Base-by-base conservation (phyloP, 1,140 invertebrate genomes). In the Drosophila mojavensis region DNA sequence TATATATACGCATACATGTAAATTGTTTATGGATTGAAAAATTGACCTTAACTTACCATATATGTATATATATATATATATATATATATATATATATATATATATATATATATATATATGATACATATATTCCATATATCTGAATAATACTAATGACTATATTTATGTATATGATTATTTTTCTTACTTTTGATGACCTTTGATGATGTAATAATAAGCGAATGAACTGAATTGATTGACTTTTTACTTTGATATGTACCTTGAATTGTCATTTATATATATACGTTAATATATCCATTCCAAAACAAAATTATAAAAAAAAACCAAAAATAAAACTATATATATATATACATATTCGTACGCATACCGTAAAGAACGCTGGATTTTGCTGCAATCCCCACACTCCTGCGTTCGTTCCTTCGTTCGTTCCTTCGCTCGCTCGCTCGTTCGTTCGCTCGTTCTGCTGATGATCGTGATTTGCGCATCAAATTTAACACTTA, bases 401-500 rank as follows among this genome's bases (percentile, higher is more conserved):
- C 26, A 26, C 50, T 66, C 60, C 20, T 33, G 9, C 79, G 63
- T 78, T 82, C 75, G 67, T 82, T 78, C 80, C 76, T 71, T 43
- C 67, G 55, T 60, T 88, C 83, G 68, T 83, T 86, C 83, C 64
- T 67, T 86, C 78, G 30, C 50, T 75, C 73, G 73, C 50, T 75
- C 73, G 73, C 66, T 83, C 80, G 80, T 67, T 82, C 79, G 79
- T 74, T 79, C 78, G 78, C 73, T 82, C 80, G 82, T 84, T 88
- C 77, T 88, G 78, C 71, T 89, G 84, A 89, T 89, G 84, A 89
- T 89, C 85, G 84, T 88, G 84, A 88, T 81, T 84, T 88, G 84
- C 83, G 84, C 78, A 88, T 88, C 78, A 79, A 66, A 62, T 61
- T 75, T 75, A 75, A 79, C 72, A 83, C 26, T 67, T 66, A 67